Evolutionary conservation across 2,113 vertebrate genomes (phyloP).

Genomic region (Heterotilapia buettikoferi): DNA sequence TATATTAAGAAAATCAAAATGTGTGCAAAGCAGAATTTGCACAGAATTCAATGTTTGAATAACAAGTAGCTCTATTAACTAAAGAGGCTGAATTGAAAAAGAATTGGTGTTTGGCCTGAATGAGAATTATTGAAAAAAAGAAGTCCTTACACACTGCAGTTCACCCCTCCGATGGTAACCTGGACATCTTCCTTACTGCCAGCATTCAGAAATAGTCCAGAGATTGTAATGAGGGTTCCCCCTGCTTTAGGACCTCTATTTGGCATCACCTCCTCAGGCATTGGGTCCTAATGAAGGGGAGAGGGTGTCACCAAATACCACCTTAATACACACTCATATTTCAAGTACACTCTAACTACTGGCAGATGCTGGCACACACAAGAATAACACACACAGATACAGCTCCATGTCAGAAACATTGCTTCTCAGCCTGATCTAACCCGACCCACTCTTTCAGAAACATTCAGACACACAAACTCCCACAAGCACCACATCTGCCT

Average conservation of each 20-base stretch:
- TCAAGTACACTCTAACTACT: not conserved
- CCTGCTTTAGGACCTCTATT: slow-evolving; percentile 81
- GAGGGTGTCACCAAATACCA: not conserved
- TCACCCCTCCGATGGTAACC: slow-evolving; percentile 67
- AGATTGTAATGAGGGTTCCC: slow-evolving; percentile 85
- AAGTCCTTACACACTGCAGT: slow-evolving; percentile 82
- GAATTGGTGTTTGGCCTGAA: slow-evolving; percentile 5
- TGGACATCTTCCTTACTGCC: slow-evolving; percentile 82
- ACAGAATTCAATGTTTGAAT: slow-evolving; percentile 30
- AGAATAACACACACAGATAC: not conserved
- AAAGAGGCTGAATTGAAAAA: slow-evolving; percentile 12
- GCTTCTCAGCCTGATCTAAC: not conserved
- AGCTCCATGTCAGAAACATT: slow-evolving; percentile 32
- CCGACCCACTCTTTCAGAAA: not conserved
- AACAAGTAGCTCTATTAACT: slow-evolving; percentile 29
- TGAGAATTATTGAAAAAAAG: slow-evolving; percentile 5
- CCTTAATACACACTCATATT: not conserved
- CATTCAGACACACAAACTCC: slow-evolving; percentile 3
- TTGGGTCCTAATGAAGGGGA: slow-evolving; percentile 71
- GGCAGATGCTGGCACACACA: not conserved
- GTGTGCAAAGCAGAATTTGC: slow-evolving; percentile 13
- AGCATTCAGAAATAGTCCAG: slow-evolving; percentile 76
- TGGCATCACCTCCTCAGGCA: slow-evolving; percentile 71
- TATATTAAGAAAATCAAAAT: no score
- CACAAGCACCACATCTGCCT: slow-evolving; percentile 39